Conservation (phyloP, 2,113 vertebrate genomes). For the Patagioenas fasciata region DNA sequence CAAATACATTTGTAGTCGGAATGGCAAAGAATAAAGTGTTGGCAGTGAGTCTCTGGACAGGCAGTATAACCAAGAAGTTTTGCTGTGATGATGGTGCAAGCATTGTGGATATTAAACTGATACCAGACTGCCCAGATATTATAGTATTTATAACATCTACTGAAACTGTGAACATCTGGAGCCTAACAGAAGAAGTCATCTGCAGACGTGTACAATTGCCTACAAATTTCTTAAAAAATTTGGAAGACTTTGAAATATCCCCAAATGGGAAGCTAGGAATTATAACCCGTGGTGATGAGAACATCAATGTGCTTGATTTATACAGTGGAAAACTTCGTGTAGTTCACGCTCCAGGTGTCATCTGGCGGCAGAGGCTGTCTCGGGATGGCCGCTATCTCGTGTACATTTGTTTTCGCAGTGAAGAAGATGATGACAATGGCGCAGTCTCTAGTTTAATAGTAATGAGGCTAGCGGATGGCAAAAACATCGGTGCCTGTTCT, state of each 20-base stretch:
- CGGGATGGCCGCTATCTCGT: constrained; percentile 97
- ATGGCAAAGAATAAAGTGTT: constrained; percentile 94
- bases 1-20: constrained; percentile 96
- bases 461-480: constrained; percentile 96
- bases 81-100: constrained; percentile 93
- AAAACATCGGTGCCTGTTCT: constrained; percentile 97
- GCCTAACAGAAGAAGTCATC: constrained; percentile 93
- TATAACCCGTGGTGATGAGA: constrained; percentile 93
- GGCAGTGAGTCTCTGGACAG: constrained; percentile 97
- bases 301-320: constrained; percentile 93
- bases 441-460: constrained; percentile 92
- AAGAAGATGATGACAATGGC: constrained; percentile 92
- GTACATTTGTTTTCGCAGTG: constrained; percentile 90
- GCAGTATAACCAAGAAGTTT: constrained; percentile 97
- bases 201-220: constrained; percentile 93
- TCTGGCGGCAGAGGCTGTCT: constrained; percentile 94
- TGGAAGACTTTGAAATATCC: constrained; percentile 97
- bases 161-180: constrained; percentile 95
- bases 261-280: constrained; percentile 97
- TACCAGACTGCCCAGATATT: constrained; percentile 95
- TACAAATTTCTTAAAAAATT: constrained; percentile 89
- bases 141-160: constrained; percentile 94
- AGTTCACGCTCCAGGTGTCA: constrained; percentile 88
- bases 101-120: constrained; percentile 93
- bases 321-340: constrained; percentile 93